These are phyloP conservation scores for Telenomus remus DNA, from an alignment of 1,140 invertebrate genomes.

Conservation along the genomic window DNA sequence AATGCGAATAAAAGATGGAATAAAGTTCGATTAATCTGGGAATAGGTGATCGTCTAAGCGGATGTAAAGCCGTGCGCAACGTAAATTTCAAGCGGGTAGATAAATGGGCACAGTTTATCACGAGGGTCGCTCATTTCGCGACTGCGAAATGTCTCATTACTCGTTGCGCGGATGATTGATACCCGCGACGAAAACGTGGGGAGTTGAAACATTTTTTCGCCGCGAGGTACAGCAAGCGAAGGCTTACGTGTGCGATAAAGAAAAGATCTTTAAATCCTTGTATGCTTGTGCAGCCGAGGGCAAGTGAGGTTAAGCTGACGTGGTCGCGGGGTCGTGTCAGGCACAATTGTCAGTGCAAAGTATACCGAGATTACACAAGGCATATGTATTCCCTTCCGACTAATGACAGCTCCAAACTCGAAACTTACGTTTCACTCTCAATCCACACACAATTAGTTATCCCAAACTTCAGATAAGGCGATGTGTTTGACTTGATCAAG, in stretches of 20 bases:
- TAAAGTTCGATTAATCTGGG: constrained; percentile 1
- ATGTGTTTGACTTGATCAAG: constrained; percentile 25
- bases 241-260: constrained; percentile 48
- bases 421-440: constrained; percentile 27
- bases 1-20: neutral
- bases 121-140: constrained; percentile 27
- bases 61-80: constrained; percentile 12
- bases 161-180: constrained; percentile 37
- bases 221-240: constrained; percentile 22
- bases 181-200: constrained; percentile 25
- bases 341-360: constrained; percentile 63
- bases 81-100: constrained; percentile 19
- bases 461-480: constrained; percentile 17
- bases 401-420: constrained; percentile 41
- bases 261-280: constrained; percentile 67
- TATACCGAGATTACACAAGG: constrained; percentile 36
- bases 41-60: constrained; percentile 18
- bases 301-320: constrained; percentile 70
- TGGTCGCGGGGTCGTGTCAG: constrained; percentile 67
- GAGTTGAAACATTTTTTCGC: constrained; percentile 29
- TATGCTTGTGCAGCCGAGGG: constrained; percentile 59
- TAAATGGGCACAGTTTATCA: constrained; percentile 41
- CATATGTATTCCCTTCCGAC: constrained; percentile 34
- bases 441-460: constrained; percentile 30
- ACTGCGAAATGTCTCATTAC: constrained; percentile 36